Evolutionary conservation across 2,113 vertebrate genomes (phyloP).

Genomic region (Hiodon tergisus): DNA sequence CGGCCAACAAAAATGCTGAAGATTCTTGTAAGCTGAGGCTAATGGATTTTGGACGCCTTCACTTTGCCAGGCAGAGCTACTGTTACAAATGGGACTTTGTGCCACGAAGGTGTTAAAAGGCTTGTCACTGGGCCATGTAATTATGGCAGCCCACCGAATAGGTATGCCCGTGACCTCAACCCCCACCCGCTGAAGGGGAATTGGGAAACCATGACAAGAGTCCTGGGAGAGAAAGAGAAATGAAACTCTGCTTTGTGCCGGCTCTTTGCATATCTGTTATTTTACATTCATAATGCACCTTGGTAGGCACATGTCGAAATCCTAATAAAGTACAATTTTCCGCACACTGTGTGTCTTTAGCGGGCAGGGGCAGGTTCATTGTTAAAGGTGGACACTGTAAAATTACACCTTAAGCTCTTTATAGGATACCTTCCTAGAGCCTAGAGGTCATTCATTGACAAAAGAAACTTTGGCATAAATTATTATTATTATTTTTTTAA

Average conservation of each 20-base stretch:
- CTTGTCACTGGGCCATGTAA: neutral
- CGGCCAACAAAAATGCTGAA: neutral
- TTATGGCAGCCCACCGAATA: neutral
- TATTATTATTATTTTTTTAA: too few species aligned
- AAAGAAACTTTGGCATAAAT: too few species aligned
- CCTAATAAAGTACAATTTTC: neutral
- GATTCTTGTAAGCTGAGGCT: neutral
- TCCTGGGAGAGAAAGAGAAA: neutral
- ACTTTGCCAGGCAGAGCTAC: constrained; percentile 12
- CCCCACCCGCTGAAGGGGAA: neutral
- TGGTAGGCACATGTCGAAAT: neutral
- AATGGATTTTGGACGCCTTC: neutral
- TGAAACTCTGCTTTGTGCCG: neutral
- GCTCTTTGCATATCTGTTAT: neutral
- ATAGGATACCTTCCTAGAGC: too few species aligned
- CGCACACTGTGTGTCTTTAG: neutral
- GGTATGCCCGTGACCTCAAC: neutral
- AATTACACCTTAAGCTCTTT: too few species aligned
- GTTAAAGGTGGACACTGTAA: too few species aligned
- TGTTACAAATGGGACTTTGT: neutral
- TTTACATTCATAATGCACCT: neutral
- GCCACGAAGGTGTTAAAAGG: constrained; percentile 12
- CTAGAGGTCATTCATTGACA: too few species aligned
- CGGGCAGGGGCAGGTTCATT: too few species aligned
- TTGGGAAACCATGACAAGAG: constrained; percentile 2